Base-by-base conservation (phyloP, 2,888 invertebrate species). In the Ophraella communa region DNA sequence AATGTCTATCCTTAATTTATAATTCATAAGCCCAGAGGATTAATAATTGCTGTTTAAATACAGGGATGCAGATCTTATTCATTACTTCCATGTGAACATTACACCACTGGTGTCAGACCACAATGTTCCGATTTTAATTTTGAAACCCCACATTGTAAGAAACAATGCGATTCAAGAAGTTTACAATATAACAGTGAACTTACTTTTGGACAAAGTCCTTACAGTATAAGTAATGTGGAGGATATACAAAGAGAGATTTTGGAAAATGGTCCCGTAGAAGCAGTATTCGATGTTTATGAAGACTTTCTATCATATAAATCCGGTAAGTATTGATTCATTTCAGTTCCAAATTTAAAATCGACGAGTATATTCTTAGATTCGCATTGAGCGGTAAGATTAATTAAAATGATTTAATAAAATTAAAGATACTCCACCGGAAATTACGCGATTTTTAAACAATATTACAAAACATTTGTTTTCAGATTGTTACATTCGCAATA, bases 191-290 rank as follows among this genome's bases (percentile, higher is more conserved):
- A 47, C 10, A 21, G 14, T 11, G 60, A 63, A 2, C 17, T 60
- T 3, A 59, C 56, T 4, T 24, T 20, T n/a, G 66, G 42, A 7
- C 20, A 30, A 24, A 21, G n/a, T 7, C 2, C 4, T 7, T 27
- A 14, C 24, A 23, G 1, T 5, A 27, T 55, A 3, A 27, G 21
- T 0, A 88, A 86, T 45, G 82, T 85, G 1, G 30, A 47, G 14
- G 85, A 90, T 66, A 94, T 95, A 70, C 89, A 87, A 82, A 85
- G 86, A 17, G 95, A 95, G 80, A 87, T 95, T 65, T 87, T 88
- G 83, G 86, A 84, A 49, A 89, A 93, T 78, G 95, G 94, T 7
- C 94, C 95, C 1, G 93, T 94, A 0, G 94, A 93, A 83, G 94
- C 86, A 1, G 91, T 91, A 0, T 93, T 94, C 77, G 89, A 88